Conservation (phyloP, 2,888 invertebrate genomes). For the Hedya salicella region DNA sequence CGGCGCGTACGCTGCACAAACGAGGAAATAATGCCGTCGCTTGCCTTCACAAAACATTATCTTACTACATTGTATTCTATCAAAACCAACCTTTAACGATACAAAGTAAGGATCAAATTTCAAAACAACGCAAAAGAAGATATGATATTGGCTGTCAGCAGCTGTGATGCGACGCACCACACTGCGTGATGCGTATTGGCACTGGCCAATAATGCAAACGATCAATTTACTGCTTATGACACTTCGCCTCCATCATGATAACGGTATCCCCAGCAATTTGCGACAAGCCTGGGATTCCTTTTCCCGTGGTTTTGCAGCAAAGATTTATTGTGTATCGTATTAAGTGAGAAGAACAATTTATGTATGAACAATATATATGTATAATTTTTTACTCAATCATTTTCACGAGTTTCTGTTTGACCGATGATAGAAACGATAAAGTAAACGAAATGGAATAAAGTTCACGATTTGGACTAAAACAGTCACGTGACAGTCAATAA, state of each 20-base stretch:
- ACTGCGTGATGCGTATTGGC: slow-evolving; percentile 19
- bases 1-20: slow-evolving; percentile 60
- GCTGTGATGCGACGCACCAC: slow-evolving; percentile 47
- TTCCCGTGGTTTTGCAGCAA: slow-evolving; percentile 20
- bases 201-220: slow-evolving; percentile 47
- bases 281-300: slow-evolving; percentile 10
- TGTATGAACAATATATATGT: not conserved
- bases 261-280: slow-evolving; percentile 25
- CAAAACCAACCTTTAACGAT: slow-evolving; percentile 1
- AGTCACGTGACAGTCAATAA: too few relatives aligned
- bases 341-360: not conserved
- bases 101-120: not conserved
- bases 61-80: not conserved
- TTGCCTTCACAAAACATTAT: slow-evolving; percentile 4
- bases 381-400: too few relatives aligned
- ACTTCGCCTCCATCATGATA: slow-evolving; percentile 37
- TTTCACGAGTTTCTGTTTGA: too few relatives aligned
- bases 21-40: slow-evolving; percentile 62
- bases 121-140: not conserved
- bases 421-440: too few relatives aligned
- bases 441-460: too few relatives aligned
- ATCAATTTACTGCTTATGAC: slow-evolving; percentile 49
- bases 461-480: too few relatives aligned
- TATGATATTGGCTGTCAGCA: slow-evolving; percentile 3
- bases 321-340: not conserved